These are phyloP conservation scores for Hetaerina americana DNA, from an alignment of 1,140 invertebrate species.

Conservation along the genomic window DNA sequence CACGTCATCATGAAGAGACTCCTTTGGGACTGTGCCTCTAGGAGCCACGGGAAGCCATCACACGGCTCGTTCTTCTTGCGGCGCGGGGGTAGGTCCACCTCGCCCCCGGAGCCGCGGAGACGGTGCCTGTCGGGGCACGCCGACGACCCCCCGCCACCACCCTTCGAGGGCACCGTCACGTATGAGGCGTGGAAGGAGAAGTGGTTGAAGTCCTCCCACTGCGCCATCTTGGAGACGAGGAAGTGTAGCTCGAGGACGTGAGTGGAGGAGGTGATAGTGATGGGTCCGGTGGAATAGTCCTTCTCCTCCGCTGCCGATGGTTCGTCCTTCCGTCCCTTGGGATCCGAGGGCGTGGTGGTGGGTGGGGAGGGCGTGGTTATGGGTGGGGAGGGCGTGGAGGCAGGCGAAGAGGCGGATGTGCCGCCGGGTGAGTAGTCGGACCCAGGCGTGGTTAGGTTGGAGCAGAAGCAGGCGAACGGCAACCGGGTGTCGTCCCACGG, in stretches of 20 bases:
- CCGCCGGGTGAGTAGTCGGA: background rate
- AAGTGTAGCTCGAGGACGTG: background rate
- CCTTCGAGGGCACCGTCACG: background rate
- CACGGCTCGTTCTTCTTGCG: constrained; percentile 41
- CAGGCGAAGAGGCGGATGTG: constrained; percentile 26
- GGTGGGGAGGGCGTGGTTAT: background rate
- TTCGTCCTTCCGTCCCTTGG: constrained; percentile 46
- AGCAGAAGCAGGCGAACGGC: constrained; percentile 52
- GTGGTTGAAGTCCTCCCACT: background rate
- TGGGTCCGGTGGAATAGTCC: constrained; percentile 45
- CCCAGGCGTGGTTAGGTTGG: constrained; percentile 35
- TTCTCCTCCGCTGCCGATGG: constrained; percentile 42
- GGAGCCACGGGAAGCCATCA: constrained; percentile 56
- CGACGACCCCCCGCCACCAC: background rate
- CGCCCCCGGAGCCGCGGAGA: constrained; percentile 45
- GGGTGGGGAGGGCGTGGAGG: constrained; percentile 38
- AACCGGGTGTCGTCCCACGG: constrained; percentile 49
- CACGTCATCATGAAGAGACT: constrained; percentile 61
- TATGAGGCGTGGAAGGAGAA: background rate
- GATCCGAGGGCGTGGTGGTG: constrained; percentile 32
- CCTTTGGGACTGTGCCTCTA: constrained; percentile 56
- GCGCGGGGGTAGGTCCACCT: constrained; percentile 23
- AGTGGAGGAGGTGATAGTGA: constrained; percentile 9
- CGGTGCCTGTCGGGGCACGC: constrained; percentile 50
- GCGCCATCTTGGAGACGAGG: background rate